These are phyloP conservation scores for Clarias fuscus DNA, from an alignment of 2,797 vertebrate genomes.

Conservation along the genomic window DNA sequence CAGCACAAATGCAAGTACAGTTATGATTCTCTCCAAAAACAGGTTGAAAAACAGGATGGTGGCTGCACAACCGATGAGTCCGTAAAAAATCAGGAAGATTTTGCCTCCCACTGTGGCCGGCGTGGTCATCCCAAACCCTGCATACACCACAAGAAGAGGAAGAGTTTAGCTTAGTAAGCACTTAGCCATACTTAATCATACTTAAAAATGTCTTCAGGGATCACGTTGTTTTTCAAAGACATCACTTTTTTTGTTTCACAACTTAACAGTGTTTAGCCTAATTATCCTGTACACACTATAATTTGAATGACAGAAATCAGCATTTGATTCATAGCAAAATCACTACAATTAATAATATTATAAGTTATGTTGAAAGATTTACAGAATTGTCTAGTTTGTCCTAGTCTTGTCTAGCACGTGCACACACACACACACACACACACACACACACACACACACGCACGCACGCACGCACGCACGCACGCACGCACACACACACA, in stretches of 20 bases:
- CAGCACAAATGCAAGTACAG: slow-evolving; percentile 78
- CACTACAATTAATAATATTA: neutral
- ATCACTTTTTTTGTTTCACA: neutral
- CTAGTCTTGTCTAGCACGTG: too few relatives aligned
- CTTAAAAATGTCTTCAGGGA: neutral
- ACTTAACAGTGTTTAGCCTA: neutral
- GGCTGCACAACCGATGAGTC: slow-evolving; percentile 83
- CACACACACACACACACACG: neutral
- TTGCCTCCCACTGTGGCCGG: slow-evolving; percentile 81
- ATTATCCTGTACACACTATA: neutral
- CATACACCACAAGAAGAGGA: slow-evolving; percentile 55
- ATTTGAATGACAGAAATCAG: neutral
- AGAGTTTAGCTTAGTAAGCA: neutral
- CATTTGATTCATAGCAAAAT: neutral
- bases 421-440: neutral
- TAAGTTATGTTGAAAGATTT: neutral
- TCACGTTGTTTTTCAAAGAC: neutral
- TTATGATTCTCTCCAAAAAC: slow-evolving; percentile 85
- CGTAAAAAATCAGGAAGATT: slow-evolving; percentile 84
- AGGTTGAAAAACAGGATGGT: slow-evolving; percentile 88
- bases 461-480: too few relatives aligned
- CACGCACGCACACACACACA: neutral
- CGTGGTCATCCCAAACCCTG: slow-evolving; percentile 87
- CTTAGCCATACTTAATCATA: neutral
- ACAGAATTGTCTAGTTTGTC: too few relatives aligned